A percentile compares a stretch with the other conserved stretches of the same genome.
Evolutionary conservation across 2,797 vertebrate genomes (phyloP).

Genomic region (Serranus cabrilla): DNA sequence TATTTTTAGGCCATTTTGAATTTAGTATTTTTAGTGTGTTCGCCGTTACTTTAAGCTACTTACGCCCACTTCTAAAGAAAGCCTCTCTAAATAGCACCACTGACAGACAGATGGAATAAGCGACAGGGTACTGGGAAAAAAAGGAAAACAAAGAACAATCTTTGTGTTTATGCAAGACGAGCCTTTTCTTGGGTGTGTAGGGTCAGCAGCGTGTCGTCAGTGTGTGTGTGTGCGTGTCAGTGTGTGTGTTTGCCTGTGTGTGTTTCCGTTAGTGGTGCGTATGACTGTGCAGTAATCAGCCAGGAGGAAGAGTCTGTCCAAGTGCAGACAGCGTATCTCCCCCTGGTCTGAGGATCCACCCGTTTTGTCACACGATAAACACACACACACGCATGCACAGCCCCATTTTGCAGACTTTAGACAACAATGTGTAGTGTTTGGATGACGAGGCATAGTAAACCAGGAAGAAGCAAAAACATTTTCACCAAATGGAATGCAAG

Average conservation of each 20-base stretch:
- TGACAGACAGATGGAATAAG: constrained; percentile 69
- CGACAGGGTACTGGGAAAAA: constrained; percentile 47
- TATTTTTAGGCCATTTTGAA: constrained; percentile 68
- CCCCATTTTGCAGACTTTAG: constrained; percentile 19
- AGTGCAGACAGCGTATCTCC: constrained; percentile 79
- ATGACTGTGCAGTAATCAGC: constrained; percentile 77
- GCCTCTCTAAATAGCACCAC: constrained; percentile 63
- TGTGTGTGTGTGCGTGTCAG: constrained; percentile 43
- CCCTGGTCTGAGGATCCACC: constrained; percentile 62
- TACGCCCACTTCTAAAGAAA: constrained; percentile 60
- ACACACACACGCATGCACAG: constrained; percentile 30
- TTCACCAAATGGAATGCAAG: constrained; percentile 16
- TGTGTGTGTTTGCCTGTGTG: constrained; percentile 49
- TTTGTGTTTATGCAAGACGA: constrained; percentile 73
- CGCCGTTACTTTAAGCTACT: constrained; percentile 30
- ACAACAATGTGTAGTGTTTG: constrained; percentile 51
- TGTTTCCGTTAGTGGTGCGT: constrained; percentile 69
- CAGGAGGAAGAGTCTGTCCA: constrained; percentile 75
- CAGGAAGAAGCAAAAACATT: constrained; percentile 52
- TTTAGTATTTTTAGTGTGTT: constrained; percentile 66
- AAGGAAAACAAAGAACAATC: constrained; percentile 74
- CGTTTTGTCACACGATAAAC: constrained; percentile 49
- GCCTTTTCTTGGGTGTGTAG: constrained; percentile 71
- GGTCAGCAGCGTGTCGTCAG: constrained; percentile 62
- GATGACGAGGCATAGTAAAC: constrained; percentile 46